These are phyloP conservation scores for Neria commutata DNA, from an alignment of 2,888 invertebrate species.

Conservation along the genomic window DNA sequence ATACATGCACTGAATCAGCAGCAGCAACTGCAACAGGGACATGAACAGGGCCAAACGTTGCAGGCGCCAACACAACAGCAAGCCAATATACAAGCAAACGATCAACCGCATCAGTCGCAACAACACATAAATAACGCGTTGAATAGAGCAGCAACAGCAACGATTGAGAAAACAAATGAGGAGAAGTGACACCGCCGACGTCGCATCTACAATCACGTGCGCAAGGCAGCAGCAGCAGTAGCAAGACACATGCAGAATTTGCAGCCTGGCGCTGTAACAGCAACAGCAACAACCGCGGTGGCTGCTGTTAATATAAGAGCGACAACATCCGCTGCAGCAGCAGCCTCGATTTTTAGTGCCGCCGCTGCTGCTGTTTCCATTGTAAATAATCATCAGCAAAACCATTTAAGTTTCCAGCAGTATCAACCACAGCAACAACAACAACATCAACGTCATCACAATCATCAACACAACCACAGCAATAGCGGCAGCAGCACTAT, in stretches of 20 bases:
- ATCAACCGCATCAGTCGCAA: conserved; percentile 34
- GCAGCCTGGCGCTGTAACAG: conserved; percentile 39
- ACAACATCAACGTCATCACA: conserved; percentile 31
- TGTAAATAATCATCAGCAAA: conserved; percentile 56
- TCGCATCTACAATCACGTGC: conserved; percentile 49
- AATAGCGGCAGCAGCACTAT: no score
- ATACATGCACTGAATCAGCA: conserved; percentile 58
- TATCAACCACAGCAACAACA: conserved; percentile 43
- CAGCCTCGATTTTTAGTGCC: conserved; percentile 7
- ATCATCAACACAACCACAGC: conserved; percentile 33
- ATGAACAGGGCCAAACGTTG: conserved; percentile 37
- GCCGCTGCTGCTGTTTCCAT: conserved; percentile 38
- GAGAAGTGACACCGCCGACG: conserved; percentile 62
- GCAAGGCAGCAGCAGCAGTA: conserved; percentile 44
- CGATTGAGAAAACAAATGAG: conserved; percentile 44
- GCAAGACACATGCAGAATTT: conserved; percentile 44
- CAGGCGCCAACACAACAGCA: conserved; percentile 42
- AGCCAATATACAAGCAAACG: conserved; percentile 36
- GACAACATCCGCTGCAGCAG: conserved; percentile 43
- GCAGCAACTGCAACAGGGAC: conserved; percentile 23
- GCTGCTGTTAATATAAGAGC: conserved; percentile 30
- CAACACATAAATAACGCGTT: conserved; percentile 36
- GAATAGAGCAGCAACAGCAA: conserved; percentile 40
- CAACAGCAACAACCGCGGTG: conserved; percentile 35
- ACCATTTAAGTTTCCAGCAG: conserved; percentile 40